Evolutionary conservation across 2,888 invertebrate species (phyloP).

Genomic region (Neria commutata): DNA sequence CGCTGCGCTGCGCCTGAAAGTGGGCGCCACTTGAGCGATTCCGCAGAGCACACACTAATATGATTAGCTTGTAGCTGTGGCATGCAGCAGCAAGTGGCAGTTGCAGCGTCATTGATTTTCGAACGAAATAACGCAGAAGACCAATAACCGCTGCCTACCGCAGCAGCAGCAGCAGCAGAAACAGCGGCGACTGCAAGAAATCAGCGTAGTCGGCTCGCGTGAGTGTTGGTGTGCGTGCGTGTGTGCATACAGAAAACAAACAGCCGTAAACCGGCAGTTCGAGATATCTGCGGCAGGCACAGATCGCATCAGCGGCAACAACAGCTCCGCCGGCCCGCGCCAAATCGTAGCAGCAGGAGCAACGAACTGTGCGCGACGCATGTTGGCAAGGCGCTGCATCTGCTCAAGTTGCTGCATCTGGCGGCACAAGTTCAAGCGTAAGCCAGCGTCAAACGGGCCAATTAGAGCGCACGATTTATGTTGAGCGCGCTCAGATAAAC

Average conservation of each 20-base stretch:
- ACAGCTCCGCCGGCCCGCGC: not conserved
- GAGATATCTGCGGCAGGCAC: constrained; percentile 45
- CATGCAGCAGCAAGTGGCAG: constrained; percentile 36
- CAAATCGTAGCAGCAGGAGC: constrained; percentile 12
- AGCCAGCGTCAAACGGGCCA: constrained; percentile 39
- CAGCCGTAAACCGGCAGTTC: constrained; percentile 33
- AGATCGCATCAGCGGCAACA: constrained; percentile 35
- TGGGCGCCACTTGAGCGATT: too few species aligned
- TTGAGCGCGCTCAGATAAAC: constrained; percentile 9
- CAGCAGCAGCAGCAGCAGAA: constrained; percentile 28
- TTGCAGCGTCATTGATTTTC: not conserved
- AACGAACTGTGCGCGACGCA: constrained; percentile 20
- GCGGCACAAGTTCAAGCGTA: constrained; percentile 31
- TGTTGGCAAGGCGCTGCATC: constrained; percentile 43
- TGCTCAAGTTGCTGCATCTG: constrained; percentile 13
- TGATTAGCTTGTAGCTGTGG: constrained; percentile 29
- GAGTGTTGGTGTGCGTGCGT: too few species aligned
- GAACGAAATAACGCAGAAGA: constrained; percentile 14
- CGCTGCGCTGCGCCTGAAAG: not conserved
- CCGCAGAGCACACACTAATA: constrained; percentile 2
- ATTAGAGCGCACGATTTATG: constrained; percentile 29
- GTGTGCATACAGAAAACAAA: constrained; percentile 4
- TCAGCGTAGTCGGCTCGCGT: too few species aligned
- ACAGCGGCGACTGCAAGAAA: constrained; percentile 50
- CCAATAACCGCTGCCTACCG: constrained; percentile 16